Base-by-base conservation (phyloP, 2,797 vertebrate genomes). In the Hyperoplus lanceolatus region DNA sequence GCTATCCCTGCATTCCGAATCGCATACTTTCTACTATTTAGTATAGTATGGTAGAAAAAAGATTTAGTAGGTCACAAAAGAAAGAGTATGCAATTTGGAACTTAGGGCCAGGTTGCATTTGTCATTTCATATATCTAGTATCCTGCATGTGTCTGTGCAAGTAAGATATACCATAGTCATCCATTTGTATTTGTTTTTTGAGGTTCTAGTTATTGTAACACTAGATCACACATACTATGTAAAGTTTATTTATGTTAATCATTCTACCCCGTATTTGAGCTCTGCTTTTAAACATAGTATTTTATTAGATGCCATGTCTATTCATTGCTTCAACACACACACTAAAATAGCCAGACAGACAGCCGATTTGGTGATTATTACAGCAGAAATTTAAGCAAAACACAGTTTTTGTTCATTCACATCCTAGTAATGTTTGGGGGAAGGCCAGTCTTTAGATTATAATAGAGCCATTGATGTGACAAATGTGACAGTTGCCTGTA, bases 401-500 rank as follows among this genome's bases (percentile, higher is more conserved):
- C 16, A 41, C 38, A 36, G 15, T 69, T 45, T 70, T 58, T 67
- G 11, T 38, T 45, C 16, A 21, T 57, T 64, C 3, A 63, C 38
- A n/a, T 70, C 15, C 7, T 75, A 6, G 2, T 69, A 0, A 15
- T 64, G 5, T 73, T 43, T n/a, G 63, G 5, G 62, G 21, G 12
- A 10, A 39, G 72, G 62, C 11, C 43, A 36, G 15, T 42, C 11
- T 42, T 73, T 42, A 74, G 38, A 75, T 69, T 59, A 16, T 45
- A 14, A 53, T 39, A 36, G 18, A 68, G n/a, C 16, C 2, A 60
- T 59, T 76, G n/a, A 79, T 71, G 48, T 79, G 59, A 77, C 38
- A 74, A 82, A n/a, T 80, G 58, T 66, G 64, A 72, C 54, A 60
- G 48, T 59, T 51, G 42, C 42, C 45, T 79, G 21, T 77, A 46